Evolutionary conservation across 2,797 vertebrate genomes (phyloP), one percentile per base, ranked within the genome.

Genomic region (Cetoscarus ocellatus): DNA sequence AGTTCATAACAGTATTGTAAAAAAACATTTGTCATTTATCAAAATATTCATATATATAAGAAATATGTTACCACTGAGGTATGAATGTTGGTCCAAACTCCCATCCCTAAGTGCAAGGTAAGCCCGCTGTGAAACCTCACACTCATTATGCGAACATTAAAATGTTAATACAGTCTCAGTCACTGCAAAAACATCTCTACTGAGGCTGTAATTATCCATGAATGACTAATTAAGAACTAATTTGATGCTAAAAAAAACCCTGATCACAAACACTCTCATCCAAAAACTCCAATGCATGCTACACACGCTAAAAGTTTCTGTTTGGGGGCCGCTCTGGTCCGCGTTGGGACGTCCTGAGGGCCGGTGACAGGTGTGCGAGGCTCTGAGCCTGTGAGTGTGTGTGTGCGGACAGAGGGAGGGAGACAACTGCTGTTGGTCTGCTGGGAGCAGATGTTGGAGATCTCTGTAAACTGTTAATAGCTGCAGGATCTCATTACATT

Each of bases 391-490:
- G 56, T 36, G 60, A 44, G 57, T 9, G 14, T 10, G 61, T 18
- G 73, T 50, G 90, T 84, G 88, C 64, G 85, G 88, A 87, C 75
- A 65, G 88, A 88, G 85, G 77, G 82, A 83, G 80, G 70, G 64
- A 81, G 84, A 88, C 92, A 93, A 91, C 89, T 93, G 92, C 87
- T 86, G 88, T 58, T 80, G 78, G 83, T 91, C 86, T 89, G 86
- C 87, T 88, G 90, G 89, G 87, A 93, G 92, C 93, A 94, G 91
- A 94, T 94, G 93, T 93, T 91, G 90, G 74, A 86, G 86, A 92
- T 87, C 91, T 93, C 73, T 88, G 89, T 90, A 94, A 92, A 92
- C 92, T 92, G 91, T 91, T 92, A 92, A 93, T 92, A 92, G 93
- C 90, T 90, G 82, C 86, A 85, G 88, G 90, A 89, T 92, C 90